Conservation (phyloP, 2,113 vertebrate species). For the Forbesichthys papilliferus region DNA sequence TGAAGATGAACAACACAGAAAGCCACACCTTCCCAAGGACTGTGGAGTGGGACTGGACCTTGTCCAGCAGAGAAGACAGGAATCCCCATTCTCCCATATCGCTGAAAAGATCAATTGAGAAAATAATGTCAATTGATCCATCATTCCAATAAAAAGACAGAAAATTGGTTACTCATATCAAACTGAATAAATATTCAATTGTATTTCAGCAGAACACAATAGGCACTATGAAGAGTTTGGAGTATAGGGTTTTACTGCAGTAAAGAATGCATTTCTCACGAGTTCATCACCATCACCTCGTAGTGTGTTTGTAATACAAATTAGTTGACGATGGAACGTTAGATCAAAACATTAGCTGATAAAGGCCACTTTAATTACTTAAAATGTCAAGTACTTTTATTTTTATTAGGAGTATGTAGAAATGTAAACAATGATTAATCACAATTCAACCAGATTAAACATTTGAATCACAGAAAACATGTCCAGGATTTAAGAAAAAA, state of each 20-base stretch:
- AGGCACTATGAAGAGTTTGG: no score
- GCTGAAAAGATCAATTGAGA: constrained; percentile 16
- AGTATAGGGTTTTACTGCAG: no score
- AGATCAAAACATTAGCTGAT: no score
- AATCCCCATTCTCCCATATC: constrained; percentile 80
- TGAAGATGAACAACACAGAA: constrained; percentile 93
- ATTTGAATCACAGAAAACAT: neutral
- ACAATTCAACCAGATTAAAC: neutral
- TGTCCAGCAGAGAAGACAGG: constrained; percentile 85
- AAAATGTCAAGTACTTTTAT: no score
- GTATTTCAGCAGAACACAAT: no score
- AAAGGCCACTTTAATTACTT: no score
- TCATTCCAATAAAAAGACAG: neutral
- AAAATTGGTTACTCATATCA: no score
- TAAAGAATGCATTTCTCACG: no score
- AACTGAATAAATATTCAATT: no score
- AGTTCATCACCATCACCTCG: no score
- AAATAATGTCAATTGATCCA: neutral
- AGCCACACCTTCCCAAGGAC: constrained; percentile 93
- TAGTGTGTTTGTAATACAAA: no score
- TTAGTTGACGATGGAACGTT: no score
- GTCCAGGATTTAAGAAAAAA: neutral
- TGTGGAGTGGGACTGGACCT: constrained; percentile 90
- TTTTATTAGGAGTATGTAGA: neutral
- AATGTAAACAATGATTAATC: neutral